Conservation (phyloP, 2,113 vertebrate species). For the Delphinapterus leucas region DNA sequence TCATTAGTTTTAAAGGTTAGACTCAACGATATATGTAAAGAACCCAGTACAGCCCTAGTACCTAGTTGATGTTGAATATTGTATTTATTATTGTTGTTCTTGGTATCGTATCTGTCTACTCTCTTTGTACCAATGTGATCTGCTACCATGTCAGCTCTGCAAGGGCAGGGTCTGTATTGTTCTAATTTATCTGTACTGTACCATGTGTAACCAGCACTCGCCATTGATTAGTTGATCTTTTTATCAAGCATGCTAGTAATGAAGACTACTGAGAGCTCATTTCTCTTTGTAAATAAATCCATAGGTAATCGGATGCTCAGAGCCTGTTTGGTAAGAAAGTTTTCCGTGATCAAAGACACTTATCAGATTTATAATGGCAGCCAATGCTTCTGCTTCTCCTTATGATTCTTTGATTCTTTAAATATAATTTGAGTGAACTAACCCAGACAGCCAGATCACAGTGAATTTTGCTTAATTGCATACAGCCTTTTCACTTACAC, state of each 20-base stretch:
- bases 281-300: constrained; percentile 46
- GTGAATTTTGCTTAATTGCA: constrained; percentile 69
- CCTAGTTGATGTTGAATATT: not conserved
- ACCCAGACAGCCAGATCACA: constrained; percentile 70
- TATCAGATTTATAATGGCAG: constrained; percentile 34
- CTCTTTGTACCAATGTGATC: not conserved
- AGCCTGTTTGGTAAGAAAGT: constrained; percentile 8
- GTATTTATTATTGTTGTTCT: not conserved
- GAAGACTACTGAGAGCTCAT: not conserved
- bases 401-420: constrained; percentile 63
- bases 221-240: constrained; percentile 52
- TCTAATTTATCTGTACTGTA: not conserved
- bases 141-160: not conserved
- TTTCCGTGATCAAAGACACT: constrained; percentile 49
- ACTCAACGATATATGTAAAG: not conserved
- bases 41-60: not conserved
- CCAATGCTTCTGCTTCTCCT: constrained; percentile 52
- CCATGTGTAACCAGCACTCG: not conserved
- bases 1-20: not conserved
- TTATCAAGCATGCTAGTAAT: constrained; percentile 20
- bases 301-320: not conserved
- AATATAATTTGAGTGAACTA: constrained; percentile 59
- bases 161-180: not conserved
- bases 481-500: constrained; percentile 45
- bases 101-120: not conserved